A percentile compares a stretch with the other conserved stretches of the same genome.
Evolutionary conservation across 2,797 vertebrate species (phyloP).

Genomic region (Glyptemys insculpta): DNA sequence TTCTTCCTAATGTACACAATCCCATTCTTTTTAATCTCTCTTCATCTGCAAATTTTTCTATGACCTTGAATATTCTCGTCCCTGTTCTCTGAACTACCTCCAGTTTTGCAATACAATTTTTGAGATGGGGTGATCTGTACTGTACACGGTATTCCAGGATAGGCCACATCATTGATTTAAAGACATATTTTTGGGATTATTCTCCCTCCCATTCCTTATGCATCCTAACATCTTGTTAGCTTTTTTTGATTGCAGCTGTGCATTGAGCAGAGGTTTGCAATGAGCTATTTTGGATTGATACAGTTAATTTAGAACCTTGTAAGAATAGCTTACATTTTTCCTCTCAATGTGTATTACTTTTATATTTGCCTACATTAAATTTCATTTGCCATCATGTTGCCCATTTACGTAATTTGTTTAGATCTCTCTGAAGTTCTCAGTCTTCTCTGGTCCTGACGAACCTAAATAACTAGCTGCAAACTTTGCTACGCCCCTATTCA

Average conservation of each 20-base stretch:
- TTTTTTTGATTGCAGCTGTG: background rate
- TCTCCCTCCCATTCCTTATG: background rate
- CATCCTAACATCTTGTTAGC: background rate
- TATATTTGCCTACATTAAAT: background rate
- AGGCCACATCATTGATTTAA: background rate
- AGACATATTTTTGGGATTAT: background rate
- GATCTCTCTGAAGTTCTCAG: background rate
- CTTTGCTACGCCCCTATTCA: background rate
- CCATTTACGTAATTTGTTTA: background rate
- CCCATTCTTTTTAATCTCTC: background rate
- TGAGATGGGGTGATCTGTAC: background rate
- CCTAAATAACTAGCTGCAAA: background rate
- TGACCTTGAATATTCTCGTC: background rate
- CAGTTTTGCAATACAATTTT: too few species aligned
- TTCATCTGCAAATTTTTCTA: background rate
- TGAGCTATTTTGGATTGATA: background rate
- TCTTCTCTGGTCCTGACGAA: background rate
- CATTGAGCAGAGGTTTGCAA: background rate
- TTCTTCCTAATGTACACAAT: background rate
- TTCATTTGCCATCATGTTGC: background rate
- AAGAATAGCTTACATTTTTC: background rate
- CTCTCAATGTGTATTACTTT: background rate
- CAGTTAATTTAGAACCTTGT: background rate
- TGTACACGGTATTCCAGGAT: background rate
- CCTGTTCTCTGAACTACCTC: too few species aligned